These are phyloP conservation scores for Eupeodes latifasciatus DNA, from an alignment of 2,888 invertebrate species.

Conservation along the genomic window DNA sequence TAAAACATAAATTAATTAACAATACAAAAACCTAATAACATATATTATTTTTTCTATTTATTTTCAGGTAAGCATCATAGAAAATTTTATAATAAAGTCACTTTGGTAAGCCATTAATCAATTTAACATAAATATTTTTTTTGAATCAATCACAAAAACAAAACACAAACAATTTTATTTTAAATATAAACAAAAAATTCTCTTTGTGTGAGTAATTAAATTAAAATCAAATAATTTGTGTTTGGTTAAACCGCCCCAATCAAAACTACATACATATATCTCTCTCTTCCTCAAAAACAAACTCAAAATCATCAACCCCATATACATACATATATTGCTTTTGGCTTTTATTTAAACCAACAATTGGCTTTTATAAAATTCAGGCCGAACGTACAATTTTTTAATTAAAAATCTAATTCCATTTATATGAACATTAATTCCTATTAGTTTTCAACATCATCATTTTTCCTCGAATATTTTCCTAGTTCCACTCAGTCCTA, in stretches of 20 bases:
- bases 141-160: not conserved
- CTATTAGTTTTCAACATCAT: conserved; percentile 3
- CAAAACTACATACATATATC: conserved; percentile 32
- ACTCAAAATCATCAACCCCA: not conserved
- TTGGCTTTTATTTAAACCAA: not conserved
- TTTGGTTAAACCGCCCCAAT: not conserved
- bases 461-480: not conserved
- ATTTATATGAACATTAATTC: conserved; percentile 10
- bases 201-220: not conserved
- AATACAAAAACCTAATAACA: too few species aligned
- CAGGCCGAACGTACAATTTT: conserved; percentile 34
- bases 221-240: not conserved
- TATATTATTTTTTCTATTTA: too few species aligned
- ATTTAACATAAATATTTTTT: not conserved
- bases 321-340: not conserved
- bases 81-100: too few species aligned
- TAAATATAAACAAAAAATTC: not conserved
- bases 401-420: conserved; percentile 60
- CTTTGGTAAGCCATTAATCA: not conserved
- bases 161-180: not conserved
- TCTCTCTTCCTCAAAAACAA: not conserved
- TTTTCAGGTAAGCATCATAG: too few species aligned
- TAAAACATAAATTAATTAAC: too few species aligned
- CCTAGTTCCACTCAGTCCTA: too few species aligned
- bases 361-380: conserved; percentile 5